Conservation (phyloP, 2,888 invertebrate species). For the Athalia cordata region DNA sequence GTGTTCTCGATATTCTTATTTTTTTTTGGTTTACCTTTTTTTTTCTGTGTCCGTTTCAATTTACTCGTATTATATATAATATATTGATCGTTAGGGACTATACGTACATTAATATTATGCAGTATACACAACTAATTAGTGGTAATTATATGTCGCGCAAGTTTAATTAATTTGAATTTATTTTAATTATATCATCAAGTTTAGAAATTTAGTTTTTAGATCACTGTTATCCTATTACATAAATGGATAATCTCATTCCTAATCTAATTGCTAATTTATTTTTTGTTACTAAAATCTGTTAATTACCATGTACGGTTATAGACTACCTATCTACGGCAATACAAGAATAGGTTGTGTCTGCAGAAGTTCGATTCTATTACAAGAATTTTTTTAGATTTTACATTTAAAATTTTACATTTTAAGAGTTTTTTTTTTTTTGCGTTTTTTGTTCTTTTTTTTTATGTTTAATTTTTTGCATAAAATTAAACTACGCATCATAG, state of each 20-base stretch:
- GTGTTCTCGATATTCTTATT: too few species aligned
- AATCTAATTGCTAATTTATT: constrained; percentile 16
- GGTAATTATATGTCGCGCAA: constrained; percentile 2
- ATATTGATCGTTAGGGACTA: too few species aligned
- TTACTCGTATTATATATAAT: too few species aligned
- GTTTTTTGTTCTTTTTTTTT: not conserved
- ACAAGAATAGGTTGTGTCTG: constrained; percentile 48
- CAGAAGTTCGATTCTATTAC: constrained; percentile 11
- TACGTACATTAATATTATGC: too few species aligned
- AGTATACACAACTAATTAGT: constrained; percentile 4
- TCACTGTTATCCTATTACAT: constrained; percentile 7
- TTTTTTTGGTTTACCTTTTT: too few species aligned
- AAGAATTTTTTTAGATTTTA: not conserved
- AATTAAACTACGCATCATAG: too few species aligned
- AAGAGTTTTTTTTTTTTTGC: too few species aligned
- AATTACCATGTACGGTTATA: not conserved
- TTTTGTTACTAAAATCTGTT: constrained; percentile 23
- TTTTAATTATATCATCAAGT: constrained; percentile 28
- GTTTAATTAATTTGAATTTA: not conserved
- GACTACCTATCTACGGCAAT: constrained; percentile 41
- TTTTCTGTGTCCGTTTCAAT: too few species aligned
- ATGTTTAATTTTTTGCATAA: too few species aligned
- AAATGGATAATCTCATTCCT: constrained; percentile 16
- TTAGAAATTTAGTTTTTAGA: constrained; percentile 43
- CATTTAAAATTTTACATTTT: too few species aligned